Base-by-base conservation (phyloP, 2,888 invertebrate genomes). In the Lasioglossum malachurum region DNA sequence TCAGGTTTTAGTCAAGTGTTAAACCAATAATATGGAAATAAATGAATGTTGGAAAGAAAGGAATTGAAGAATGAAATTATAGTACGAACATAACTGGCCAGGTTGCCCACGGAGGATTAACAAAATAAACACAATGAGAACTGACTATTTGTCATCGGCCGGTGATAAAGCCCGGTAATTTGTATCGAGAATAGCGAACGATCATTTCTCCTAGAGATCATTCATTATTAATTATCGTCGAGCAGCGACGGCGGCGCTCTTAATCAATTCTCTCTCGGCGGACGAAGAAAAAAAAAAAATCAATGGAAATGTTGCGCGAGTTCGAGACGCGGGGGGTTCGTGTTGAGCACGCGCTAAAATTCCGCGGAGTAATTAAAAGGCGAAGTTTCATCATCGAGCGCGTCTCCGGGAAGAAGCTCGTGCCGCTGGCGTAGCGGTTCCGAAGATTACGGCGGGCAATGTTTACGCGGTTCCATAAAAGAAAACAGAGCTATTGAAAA, bases 301-400 rank as follows among this genome's bases (percentile, higher is more conserved):
- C 23, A 69, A 12, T 60, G 69, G 35, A 69, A 69, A 69, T 38
- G 10, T 69, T 23, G 38, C 35, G 4, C 38, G 38, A 38, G 8
- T 1, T 12, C 69, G 12, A 35, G 38, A 38, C 38, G 69, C 69
- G 23, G 35, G 38, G 38, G 69, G 23, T 35, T 69, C 38, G 8
- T 10, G 12, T 8, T 0, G 23, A 23, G 38, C 69, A 35, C 38
- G 69, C 19, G 38, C 38, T 69, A 69, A 69, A 69, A 69, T 69
- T 69, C 38, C 69, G 69, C 38, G 12, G 38, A 69, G 83, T 46
- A 91, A 88, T 84, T 88, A 83, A 31, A 57, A 31, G 31, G 2
- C 5, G 57, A 71, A 35, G 74, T 91, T 91, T 90, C 90, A 90
- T 90, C 90, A 87, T 80, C 82, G 69, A 19, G 16, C 23, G 16